Evolutionary conservation across 2,888 invertebrate genomes (phyloP).

Genomic region (Acanthosepion esculentum): DNA sequence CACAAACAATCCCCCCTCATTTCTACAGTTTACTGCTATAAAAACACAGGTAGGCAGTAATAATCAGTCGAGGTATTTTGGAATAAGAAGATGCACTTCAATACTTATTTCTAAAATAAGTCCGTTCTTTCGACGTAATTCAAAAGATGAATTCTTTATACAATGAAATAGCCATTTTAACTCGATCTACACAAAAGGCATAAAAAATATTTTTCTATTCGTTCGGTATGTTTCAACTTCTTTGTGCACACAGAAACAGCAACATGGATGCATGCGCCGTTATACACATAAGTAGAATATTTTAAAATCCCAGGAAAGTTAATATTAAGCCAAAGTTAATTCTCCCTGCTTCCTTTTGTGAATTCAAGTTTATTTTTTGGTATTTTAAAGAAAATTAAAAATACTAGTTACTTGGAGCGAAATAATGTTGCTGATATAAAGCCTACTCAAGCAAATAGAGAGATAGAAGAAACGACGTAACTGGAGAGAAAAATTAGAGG

Average conservation of each 20-base stretch:
- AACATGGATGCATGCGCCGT: not conserved
- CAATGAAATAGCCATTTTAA: not conserved
- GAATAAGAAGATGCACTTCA: too few species aligned
- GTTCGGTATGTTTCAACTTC: not conserved
- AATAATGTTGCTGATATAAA: not conserved
- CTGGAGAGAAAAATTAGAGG: not conserved
- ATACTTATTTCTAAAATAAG: too few species aligned
- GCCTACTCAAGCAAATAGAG: not conserved
- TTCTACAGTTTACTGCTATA: too few species aligned
- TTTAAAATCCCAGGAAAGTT: not conserved
- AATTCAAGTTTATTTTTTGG: not conserved
- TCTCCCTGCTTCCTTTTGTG: not conserved
- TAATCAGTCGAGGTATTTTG: too few species aligned
- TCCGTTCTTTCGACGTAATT: not conserved
- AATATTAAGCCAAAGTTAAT: not conserved
- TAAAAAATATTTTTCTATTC: not conserved
- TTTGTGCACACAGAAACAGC: not conserved
- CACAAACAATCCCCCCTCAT: too few species aligned
- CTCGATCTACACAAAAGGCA: not conserved
- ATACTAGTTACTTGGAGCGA: not conserved
- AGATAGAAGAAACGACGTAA: not conserved
- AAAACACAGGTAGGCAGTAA: too few species aligned
- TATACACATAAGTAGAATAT: not conserved
- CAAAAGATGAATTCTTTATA: not conserved
- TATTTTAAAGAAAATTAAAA: not conserved